These are phyloP conservation scores for Heliopora coerulea DNA, from an alignment of 92 coral and sea anemone genomes.

Conservation along the genomic window DNA sequence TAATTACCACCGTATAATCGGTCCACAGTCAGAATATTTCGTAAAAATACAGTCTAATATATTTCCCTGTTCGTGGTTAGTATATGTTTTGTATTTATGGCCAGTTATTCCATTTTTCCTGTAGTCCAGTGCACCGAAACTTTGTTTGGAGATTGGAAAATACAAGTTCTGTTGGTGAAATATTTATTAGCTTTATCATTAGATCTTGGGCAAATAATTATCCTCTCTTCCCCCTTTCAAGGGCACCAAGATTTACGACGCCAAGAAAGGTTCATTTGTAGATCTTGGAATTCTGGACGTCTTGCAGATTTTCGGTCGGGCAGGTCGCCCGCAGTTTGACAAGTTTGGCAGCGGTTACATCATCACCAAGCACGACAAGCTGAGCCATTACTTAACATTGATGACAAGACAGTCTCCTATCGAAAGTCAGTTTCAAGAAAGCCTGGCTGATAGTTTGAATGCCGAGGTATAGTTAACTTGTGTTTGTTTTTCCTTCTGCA, in stretches of 20 bases:
- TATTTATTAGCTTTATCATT: too few species aligned
- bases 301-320: conserved; percentile 96
- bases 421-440: conserved; percentile 81
- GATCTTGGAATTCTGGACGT: conserved; percentile 96
- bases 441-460: conserved; percentile 87
- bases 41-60: too few species aligned
- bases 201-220: too few species aligned
- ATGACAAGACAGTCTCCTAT: conserved; percentile 98
- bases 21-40: too few species aligned
- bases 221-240: too few species aligned
- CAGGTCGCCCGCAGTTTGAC: conserved; percentile 99
- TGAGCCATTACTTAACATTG: conserved; percentile 79
- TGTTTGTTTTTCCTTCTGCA: background rate
- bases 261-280: conserved; percentile 95
- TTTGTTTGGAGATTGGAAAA: too few species aligned
- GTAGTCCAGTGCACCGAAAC: too few species aligned
- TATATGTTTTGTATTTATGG: too few species aligned
- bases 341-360: conserved; percentile 91
- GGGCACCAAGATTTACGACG: conserved; percentile 95
- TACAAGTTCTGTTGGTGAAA: too few species aligned
- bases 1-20: too few species aligned
- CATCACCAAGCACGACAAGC: conserved; percentile 82
- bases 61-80: too few species aligned
- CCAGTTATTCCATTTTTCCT: too few species aligned
- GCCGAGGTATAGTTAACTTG: conserved; percentile 71